These are phyloP conservation scores for Panthera leo DNA, from an alignment of 2,113 vertebrate species.

Conservation along the genomic window DNA sequence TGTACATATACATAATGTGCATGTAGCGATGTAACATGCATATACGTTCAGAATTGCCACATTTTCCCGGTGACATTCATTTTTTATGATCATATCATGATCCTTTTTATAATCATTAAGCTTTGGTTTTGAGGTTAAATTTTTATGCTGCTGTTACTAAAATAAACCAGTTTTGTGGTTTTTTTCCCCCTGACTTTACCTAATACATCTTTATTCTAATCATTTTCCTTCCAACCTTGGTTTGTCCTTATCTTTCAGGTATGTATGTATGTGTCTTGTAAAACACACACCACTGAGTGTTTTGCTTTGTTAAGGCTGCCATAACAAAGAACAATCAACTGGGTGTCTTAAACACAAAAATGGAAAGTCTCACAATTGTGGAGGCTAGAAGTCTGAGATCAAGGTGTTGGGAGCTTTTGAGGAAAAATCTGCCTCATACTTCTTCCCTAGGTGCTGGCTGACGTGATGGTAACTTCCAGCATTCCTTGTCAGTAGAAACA, in stretches of 20 bases:
- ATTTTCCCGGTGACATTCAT: neutral
- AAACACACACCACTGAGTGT: neutral
- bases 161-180: neutral
- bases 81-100: neutral
- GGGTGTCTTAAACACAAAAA: neutral
- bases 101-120: neutral
- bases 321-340: neutral
- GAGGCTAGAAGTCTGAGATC: neutral
- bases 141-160: neutral
- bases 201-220: neutral
- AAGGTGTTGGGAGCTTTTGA: neutral
- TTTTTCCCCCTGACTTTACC: neutral
- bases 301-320: neutral
- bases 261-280: neutral
- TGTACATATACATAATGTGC: neutral
- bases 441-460: neutral
- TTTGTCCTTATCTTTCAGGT: neutral
- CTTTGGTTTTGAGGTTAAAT: neutral
- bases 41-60: neutral
- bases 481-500: neutral
- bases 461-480: neutral
- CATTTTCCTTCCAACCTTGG: neutral
- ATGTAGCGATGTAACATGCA: neutral
- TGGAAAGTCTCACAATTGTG: neutral
- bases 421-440: neutral